These are phyloP conservation scores for Dione vanillae DNA, from an alignment of 2,888 invertebrate species.

Conservation along the genomic window DNA sequence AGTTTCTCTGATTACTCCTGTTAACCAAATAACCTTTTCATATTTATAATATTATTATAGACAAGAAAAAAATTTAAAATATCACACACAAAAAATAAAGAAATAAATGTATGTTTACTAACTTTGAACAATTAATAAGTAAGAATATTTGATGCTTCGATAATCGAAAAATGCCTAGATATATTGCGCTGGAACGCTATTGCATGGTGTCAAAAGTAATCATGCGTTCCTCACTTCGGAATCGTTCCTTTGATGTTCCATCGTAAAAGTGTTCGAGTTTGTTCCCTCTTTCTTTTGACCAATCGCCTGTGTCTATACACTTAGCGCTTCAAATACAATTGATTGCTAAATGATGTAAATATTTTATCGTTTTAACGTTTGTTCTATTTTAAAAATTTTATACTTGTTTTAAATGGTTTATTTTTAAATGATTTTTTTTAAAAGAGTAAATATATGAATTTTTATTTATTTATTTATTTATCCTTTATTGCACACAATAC, in stretches of 20 bases:
- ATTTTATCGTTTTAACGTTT: neutral
- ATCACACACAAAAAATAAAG: neutral
- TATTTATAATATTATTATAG: no score
- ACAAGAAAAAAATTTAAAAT: no score
- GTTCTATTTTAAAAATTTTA: neutral
- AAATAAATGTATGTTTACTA: no score
- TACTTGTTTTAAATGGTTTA: neutral
- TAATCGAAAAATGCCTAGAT: slow-evolving; percentile 9
- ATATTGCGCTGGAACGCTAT: slow-evolving; percentile 22
- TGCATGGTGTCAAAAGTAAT: slow-evolving; percentile 36
- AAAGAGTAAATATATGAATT: no score
- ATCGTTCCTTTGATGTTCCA: slow-evolving; percentile 37
- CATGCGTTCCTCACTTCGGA: slow-evolving; percentile 28
- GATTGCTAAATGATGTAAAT: slow-evolving; percentile 13
- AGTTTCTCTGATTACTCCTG: no score
- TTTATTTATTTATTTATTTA: no score
- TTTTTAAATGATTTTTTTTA: neutral
- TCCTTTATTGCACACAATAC: no score
- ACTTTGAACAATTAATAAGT: neutral
- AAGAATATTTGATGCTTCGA: neutral
- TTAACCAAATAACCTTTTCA: no score
- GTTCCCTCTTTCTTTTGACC: slow-evolving; percentile 35
- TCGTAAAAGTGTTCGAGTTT: slow-evolving; percentile 31
- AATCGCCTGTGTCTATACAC: slow-evolving; percentile 28
- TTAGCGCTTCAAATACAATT: slow-evolving; percentile 13